Percentiles rank a stretch among this genome's conserved stretches.
Conservation (phyloP, 2,113 vertebrate genomes). For the Probosciger aterrimus region DNA sequence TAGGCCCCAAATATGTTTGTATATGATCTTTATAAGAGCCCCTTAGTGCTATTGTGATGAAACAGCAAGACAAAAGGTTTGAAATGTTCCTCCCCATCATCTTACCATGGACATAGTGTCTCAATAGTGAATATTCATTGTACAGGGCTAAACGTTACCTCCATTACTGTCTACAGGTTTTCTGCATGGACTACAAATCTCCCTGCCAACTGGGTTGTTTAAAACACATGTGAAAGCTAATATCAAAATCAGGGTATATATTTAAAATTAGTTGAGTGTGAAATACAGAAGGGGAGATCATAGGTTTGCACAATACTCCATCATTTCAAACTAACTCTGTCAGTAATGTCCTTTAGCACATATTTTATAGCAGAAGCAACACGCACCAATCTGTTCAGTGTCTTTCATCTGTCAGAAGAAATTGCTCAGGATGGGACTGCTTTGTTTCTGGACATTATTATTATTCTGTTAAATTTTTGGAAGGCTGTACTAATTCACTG, state of each 20-base stretch:
- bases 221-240: background rate
- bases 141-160: background rate
- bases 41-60: background rate
- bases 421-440: background rate
- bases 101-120: background rate
- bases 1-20: too few species aligned
- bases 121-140: background rate
- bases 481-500: background rate
- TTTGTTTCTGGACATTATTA: background rate
- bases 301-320: background rate
- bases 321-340: background rate
- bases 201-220: background rate
- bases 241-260: background rate
- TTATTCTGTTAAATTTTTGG: background rate
- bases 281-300: background rate
- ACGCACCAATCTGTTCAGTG: background rate
- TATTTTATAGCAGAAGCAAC: background rate
- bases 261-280: background rate
- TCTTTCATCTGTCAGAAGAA: background rate
- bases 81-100: background rate
- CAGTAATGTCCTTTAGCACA: background rate
- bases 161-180: background rate
- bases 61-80: background rate
- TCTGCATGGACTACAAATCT: background rate
- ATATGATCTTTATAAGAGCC: background rate